Percentiles rank a stretch among this genome's conserved stretches.
Conservation (phyloP, 2,113 vertebrate species). For the Tylochromis polylepis region DNA sequence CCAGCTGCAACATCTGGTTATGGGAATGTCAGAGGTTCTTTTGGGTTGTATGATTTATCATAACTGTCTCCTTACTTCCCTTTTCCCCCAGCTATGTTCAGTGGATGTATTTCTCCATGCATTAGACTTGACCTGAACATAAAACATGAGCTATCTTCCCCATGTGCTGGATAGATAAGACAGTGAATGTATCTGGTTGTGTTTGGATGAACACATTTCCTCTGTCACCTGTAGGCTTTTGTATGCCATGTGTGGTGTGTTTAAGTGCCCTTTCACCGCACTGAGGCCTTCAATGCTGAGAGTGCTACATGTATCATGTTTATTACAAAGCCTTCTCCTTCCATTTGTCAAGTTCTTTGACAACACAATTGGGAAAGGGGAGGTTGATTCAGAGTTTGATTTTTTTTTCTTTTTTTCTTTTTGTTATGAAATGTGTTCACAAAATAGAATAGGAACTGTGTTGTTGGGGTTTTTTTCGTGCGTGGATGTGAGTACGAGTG, state of each 20-base stretch:
- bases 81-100: conserved; percentile 72
- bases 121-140: conserved; percentile 68
- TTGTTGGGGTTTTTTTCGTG: neutral
- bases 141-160: conserved; percentile 54
- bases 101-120: conserved; percentile 63
- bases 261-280: conserved; percentile 49
- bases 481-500: conserved; percentile 3
- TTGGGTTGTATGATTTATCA: conserved; percentile 60
- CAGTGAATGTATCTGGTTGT: conserved; percentile 31
- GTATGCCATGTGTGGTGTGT: conserved; percentile 37
- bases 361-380: conserved; percentile 26
- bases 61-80: conserved; percentile 71
- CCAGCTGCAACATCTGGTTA: conserved; percentile 72
- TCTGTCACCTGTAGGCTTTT: conserved; percentile 36
- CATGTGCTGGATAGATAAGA: conserved; percentile 61
- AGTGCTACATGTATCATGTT: conserved; percentile 12
- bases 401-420: neutral
- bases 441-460: neutral
- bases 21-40: conserved; percentile 57
- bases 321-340: conserved; percentile 16
- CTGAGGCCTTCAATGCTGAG: conserved; percentile 36
- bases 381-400: conserved; percentile 1
- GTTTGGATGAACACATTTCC: conserved; percentile 52
- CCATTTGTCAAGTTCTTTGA: conserved; percentile 45
- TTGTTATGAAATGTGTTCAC: conserved; percentile 39